Percentiles rank a stretch among this genome's conserved stretches.
Conservation (phyloP, 1,140 invertebrate genomes). For the Trichonephila clavipes region DNA sequence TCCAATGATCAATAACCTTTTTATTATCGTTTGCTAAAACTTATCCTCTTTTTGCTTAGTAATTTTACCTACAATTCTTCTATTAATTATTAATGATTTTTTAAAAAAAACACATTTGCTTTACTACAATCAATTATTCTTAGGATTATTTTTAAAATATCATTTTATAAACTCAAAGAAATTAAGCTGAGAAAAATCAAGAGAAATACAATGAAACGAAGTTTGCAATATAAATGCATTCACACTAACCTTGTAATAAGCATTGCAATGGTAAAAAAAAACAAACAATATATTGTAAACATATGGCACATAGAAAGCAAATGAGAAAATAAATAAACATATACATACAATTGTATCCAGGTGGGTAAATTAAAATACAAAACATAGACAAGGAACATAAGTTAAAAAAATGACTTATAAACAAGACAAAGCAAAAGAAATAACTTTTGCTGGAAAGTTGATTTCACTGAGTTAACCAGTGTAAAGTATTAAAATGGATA, state of each 20-base stretch:
- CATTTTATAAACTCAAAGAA: not conserved
- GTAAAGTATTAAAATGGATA: not conserved
- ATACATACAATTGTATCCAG: not conserved
- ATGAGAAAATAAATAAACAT: not conserved
- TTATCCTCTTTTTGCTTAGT: no score
- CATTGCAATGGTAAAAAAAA: not conserved
- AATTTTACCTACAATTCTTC: no score
- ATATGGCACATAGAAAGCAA: constrained; percentile 15
- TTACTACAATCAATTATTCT: not conserved
- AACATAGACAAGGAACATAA: no score
- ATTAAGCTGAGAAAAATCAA: no score
- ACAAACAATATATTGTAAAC: not conserved
- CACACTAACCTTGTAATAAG: no score
- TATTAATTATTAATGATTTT: no score
- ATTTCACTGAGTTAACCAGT: not conserved
- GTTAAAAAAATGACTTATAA: not conserved
- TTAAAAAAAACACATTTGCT: no score
- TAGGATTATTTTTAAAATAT: not conserved
- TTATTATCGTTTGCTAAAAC: no score
- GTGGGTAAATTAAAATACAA: not conserved
- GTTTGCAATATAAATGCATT: no score
- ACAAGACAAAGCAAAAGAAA: not conserved
- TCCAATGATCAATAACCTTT: no score
- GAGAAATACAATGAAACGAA: no score
- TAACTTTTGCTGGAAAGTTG: not conserved